Conservation (phyloP, 2,888 invertebrate genomes). For the Nomada ferruginata region DNA sequence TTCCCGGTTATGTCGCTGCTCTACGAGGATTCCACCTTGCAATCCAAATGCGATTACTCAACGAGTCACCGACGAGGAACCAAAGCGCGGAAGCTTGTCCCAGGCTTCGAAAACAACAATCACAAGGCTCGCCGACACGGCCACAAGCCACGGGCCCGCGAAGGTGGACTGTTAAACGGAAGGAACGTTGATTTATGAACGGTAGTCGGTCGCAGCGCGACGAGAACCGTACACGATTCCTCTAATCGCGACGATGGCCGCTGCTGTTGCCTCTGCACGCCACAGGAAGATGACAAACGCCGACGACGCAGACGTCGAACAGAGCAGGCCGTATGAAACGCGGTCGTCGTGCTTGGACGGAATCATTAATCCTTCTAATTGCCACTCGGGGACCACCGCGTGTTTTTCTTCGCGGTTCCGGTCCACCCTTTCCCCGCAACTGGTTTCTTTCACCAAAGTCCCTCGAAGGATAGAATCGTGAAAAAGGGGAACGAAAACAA, state of each 20-base stretch:
- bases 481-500: constrained; percentile 48
- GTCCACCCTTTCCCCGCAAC: constrained; percentile 27
- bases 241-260: constrained; percentile 71
- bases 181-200: constrained; percentile 61
- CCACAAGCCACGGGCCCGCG: background rate
- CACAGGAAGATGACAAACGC: constrained; percentile 47
- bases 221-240: constrained; percentile 51
- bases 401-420: constrained; percentile 66
- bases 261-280: constrained; percentile 17
- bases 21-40: no score
- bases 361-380: constrained; percentile 81
- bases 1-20: background rate
- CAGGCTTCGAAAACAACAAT: background rate
- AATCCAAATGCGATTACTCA: no score
- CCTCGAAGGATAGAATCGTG: constrained; percentile 37
- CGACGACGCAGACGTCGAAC: constrained; percentile 38
- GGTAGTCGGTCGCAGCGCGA: constrained; percentile 32
- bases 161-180: constrained; percentile 37
- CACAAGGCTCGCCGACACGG: background rate
- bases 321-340: constrained; percentile 1
- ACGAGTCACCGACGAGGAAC: no score
- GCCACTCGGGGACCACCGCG: constrained; percentile 74
- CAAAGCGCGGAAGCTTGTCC: background rate
- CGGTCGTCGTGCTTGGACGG: constrained; percentile 50
- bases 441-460: constrained; percentile 28